Base-by-base conservation (phyloP, 2,888 invertebrate genomes). In the Athalia rosae region DNA sequence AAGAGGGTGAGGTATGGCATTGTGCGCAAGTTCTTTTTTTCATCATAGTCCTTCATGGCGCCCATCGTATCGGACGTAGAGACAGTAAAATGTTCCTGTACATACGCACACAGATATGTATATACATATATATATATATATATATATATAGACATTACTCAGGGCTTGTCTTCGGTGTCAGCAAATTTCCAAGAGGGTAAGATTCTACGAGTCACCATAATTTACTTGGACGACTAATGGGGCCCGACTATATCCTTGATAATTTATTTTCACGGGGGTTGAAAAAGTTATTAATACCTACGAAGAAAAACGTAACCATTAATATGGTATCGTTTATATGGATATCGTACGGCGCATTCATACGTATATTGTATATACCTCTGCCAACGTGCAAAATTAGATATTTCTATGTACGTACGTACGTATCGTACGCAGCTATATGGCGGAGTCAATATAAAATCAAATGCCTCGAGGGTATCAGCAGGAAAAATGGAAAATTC, bases 181-280 rank as follows among this genome's bases (percentile, higher is more conserved):
- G 71, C 56, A 56, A 71, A 50, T 56, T 61, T 71, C 45, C 45
- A 13, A 43, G 45, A 56, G 71, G 71, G 71, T 71, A 58, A 56
- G 71, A 71, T 71, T 71, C 56, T 71, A 71, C 58, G 56, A 56
- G 71, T 56, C 15, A 71, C 56, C n/a, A 56, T 71, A 71, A 71
- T 71, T 71, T 56, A 58, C 71, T 71, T 45, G 56, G 58, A 58
- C 13, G 13, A 58, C 56, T 56, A 56, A 71, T 58, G 58, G 53
- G 9, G 71, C 71, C 50, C 28, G 45, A 56, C 50, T 50, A 53
- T 9, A 53, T 6, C 58, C 58, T 13, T 45, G 43, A 58, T 41
- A 71, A 71, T 58, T 58, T 56, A 71, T 67, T 67, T 53, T 67
- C 28, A 67, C 11, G 67, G 53, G 67, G 53, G 28, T 41, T 50